Evolutionary conservation across 2,113 vertebrate genomes (phyloP).

Genomic region (Himantopus leucocephalus): DNA sequence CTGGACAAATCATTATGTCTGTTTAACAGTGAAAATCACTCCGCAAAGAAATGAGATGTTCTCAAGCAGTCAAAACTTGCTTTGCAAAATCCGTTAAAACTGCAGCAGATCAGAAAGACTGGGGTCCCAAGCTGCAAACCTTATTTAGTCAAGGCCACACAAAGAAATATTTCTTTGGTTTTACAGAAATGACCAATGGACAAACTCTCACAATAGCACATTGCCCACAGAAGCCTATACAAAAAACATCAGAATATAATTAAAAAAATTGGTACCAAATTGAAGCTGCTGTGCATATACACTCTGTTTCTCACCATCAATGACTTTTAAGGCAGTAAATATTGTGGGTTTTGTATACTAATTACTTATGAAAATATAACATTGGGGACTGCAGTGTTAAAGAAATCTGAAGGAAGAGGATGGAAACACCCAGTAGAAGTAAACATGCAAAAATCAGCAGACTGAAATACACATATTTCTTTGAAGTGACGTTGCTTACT

Average conservation of each 20-base stretch:
- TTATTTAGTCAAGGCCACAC: not conserved
- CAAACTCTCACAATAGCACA: not conserved
- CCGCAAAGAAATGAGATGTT: not conserved
- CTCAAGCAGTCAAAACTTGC: not conserved
- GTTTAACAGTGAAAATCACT: not conserved
- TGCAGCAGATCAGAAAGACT: not conserved
- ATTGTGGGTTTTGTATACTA: not conserved
- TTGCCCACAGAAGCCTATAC: not conserved
- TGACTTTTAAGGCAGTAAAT: not conserved
- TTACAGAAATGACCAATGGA: not conserved
- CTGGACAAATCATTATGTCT: not conserved
- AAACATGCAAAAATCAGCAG: not conserved
- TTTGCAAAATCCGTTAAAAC: not conserved
- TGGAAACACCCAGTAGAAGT: not conserved
- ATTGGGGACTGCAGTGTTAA: not conserved
- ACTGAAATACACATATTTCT: not conserved
- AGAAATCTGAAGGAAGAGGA: not conserved
- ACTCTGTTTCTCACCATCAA: not conserved
- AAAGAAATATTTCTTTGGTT: not conserved
- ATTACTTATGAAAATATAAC: not conserved
- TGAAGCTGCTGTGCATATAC: not conserved
- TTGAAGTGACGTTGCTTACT: not conserved
- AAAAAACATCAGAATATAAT: not conserved
- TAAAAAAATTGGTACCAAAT: not conserved
- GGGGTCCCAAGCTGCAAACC: not conserved